A percentile compares a stretch with the other conserved stretches of the same genome.
Evolutionary conservation across 2,888 invertebrate species (phyloP).

Genomic region (Pachycephus smyrnensis): DNA sequence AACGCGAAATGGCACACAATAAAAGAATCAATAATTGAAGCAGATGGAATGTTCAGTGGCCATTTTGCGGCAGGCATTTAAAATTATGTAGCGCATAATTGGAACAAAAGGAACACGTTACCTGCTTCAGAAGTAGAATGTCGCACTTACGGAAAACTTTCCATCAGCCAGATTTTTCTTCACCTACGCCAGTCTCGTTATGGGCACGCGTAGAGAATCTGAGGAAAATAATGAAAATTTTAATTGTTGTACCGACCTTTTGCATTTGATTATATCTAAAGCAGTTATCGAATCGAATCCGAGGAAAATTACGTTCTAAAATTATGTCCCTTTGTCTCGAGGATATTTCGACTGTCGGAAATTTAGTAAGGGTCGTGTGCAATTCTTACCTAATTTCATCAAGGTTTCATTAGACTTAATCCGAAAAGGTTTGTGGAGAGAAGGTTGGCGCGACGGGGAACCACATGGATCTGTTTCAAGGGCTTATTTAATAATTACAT

Average conservation of each 20-base stretch:
- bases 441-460: background rate
- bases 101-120: slow-evolving; percentile 19
- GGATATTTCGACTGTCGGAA: background rate
- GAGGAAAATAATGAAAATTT: background rate
- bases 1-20: background rate
- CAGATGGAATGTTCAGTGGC: slow-evolving; percentile 1
- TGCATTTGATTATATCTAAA: background rate
- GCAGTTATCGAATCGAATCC: background rate
- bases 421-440: background rate
- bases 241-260: background rate
- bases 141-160: background rate
- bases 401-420: background rate
- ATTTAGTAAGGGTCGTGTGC: background rate
- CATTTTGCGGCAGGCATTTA: slow-evolving; percentile 16
- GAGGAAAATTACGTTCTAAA: background rate
- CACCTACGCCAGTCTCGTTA: background rate
- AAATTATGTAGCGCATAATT: slow-evolving; percentile 40
- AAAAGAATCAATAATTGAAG: background rate
- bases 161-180: background rate
- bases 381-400: background rate
- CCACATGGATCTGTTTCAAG: background rate
- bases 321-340: background rate
- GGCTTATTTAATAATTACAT: background rate
- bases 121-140: background rate
- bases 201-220: background rate